These are phyloP conservation scores for Nyctibius grandis DNA, from an alignment of 2,797 vertebrate species.

Conservation along the genomic window DNA sequence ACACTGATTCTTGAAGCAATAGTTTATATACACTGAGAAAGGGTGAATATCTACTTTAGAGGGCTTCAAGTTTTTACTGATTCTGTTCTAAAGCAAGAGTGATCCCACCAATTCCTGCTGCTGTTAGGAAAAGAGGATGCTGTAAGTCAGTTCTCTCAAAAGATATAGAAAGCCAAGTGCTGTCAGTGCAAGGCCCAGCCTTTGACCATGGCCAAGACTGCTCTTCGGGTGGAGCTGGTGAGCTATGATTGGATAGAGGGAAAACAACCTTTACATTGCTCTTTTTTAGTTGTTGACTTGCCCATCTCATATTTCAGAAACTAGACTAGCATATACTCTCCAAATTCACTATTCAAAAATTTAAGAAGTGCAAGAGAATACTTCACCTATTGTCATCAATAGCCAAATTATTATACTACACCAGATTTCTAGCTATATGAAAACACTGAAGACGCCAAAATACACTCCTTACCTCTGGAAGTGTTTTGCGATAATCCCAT, in stretches of 20 bases:
- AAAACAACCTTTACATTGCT: not conserved
- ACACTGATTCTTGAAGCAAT: not conserved
- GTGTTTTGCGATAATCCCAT: conserved; percentile 81
- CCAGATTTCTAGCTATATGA: too few relatives aligned
- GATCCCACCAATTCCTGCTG: not conserved
- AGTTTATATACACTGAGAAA: not conserved
- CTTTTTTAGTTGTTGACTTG: not conserved
- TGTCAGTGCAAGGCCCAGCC: not conserved
- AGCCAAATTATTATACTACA: not conserved
- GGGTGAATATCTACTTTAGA: not conserved
- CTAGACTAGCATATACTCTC: not conserved
- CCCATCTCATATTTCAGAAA: not conserved
- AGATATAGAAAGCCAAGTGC: not conserved
- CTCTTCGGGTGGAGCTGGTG: conserved; percentile 15
- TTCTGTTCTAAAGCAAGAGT: not conserved
- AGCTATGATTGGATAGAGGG: not conserved
- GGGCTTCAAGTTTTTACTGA: not conserved
- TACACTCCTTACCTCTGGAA: conserved; percentile 84
- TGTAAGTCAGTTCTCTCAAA: not conserved
- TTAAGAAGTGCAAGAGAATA: not conserved
- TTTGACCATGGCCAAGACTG: not conserved
- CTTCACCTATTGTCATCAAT: not conserved
- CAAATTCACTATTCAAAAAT: not conserved
- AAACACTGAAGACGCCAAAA: not conserved
- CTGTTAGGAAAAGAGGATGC: not conserved